Base-by-base conservation (phyloP, 1,140 invertebrate species). In the Drosophila grimshawi region DNA sequence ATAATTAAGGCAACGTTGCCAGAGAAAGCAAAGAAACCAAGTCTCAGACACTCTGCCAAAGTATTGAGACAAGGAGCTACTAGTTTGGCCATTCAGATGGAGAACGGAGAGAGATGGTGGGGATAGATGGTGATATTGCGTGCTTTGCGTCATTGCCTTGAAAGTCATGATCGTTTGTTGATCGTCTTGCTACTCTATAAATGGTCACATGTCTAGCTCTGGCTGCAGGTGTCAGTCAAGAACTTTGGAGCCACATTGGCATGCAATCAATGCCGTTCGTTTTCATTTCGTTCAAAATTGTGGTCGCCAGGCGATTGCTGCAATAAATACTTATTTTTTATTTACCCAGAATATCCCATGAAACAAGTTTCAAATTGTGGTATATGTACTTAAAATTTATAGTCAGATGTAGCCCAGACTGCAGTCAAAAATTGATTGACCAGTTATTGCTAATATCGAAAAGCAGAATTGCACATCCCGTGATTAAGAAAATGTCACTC, bases 241-340 rank as follows among this genome's bases (percentile, higher is more conserved):
- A 88, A 88, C 83, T 88, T 88, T 88, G 83, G 83, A 88, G 83
- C 83, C 83, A 88, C 83, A 88, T 88, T 89, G 83, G 83, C 83
- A 88, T 88, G 85, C 83, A 89, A 88, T 88, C 85, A 88, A 88
- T 88, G 83, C 83, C 80, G 85, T 88, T 88, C 83, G 83, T 80
- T 88, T 88, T 89, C 85, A 88, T 88, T 88, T 88, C 77, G 52
- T 55, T 89, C 66, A 69, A 88, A 86, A 80, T 71, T 72, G 7
- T 41, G 35, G 69, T 83, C 83, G 85, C 79, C 76, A 48, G 27
- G 10, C 65, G 55, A 83, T 83, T 83, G 69, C 32, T 71, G 80
- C 76, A 76, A 77, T 80, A 83, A 89, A 63, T 60, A 52, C 33
- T 60, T 19, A 19, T 19, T 56, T 39, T n/a, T 56, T 45, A 33